Percentiles rank a stretch among this genome's conserved stretches.
Evolutionary conservation across 1,140 invertebrate genomes (phyloP).

Genomic region (Drosophila tropicalis): DNA sequence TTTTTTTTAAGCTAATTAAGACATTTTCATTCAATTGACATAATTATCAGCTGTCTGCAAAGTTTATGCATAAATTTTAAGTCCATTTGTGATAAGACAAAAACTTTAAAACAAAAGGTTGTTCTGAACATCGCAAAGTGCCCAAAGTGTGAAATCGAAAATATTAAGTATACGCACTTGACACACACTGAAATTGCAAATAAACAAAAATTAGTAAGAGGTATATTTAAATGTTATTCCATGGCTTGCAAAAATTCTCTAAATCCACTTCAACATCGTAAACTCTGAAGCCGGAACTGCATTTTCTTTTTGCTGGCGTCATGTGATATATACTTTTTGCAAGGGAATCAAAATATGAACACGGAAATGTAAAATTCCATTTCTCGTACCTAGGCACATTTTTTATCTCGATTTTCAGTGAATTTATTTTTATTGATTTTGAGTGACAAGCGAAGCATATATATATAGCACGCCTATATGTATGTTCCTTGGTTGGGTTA

Average conservation of each 20-base stretch:
- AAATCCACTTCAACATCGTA: too few species aligned
- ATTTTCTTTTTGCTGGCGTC: too few species aligned
- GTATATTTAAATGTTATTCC: too few species aligned
- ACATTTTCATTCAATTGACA: conserved; percentile 26
- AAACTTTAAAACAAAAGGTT: not conserved
- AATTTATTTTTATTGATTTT: conserved; percentile 59
- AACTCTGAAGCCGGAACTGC: too few species aligned
- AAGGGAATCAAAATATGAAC: conserved; percentile 37
- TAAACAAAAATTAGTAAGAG: too few species aligned
- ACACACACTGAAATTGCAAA: not conserved
- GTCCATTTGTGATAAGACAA: not conserved
- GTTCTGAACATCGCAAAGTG: not conserved
- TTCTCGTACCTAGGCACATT: conserved; percentile 45
- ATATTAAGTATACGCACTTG: not conserved
- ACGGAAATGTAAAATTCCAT: conserved; percentile 58
- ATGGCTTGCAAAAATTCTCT: too few species aligned
- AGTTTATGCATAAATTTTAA: conserved; percentile 12
- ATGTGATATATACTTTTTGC: not conserved
- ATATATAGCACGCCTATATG: not conserved
- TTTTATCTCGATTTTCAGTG: conserved; percentile 10
- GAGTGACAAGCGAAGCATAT: conserved; percentile 40
- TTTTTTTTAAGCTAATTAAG: not conserved
- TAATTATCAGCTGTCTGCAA: conserved; percentile 38
- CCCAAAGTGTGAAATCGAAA: too few species aligned
- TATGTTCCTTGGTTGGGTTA: not conserved